These are phyloP conservation scores for Cariama cristata DNA, from an alignment of 2,113 vertebrate species.

Conservation along the genomic window DNA sequence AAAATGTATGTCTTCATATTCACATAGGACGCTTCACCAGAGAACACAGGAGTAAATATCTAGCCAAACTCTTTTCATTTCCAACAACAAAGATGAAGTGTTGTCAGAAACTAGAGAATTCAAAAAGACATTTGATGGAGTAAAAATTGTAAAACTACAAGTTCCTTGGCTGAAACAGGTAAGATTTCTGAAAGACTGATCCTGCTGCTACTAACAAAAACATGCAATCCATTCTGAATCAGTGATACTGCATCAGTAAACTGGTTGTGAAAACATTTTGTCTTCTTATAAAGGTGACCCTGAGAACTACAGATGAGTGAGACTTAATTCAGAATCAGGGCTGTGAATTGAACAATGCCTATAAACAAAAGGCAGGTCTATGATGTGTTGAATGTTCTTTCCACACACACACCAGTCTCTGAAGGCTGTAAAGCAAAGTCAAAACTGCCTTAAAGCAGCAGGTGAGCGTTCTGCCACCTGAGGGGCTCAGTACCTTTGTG, in stretches of 20 bases:
- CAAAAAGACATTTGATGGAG: background rate
- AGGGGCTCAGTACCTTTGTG: background rate
- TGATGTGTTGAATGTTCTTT: background rate
- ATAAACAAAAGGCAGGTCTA: background rate
- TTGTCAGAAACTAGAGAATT: background rate
- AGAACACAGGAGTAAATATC: background rate
- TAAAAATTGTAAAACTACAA: background rate
- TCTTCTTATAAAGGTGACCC: background rate
- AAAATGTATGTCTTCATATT: background rate
- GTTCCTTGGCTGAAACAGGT: background rate
- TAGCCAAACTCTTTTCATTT: background rate
- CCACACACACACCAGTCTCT: background rate
- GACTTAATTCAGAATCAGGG: background rate
- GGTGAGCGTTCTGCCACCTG: background rate
- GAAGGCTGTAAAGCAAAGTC: constrained; percentile 10
- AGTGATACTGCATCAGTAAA: background rate
- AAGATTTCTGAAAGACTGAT: background rate
- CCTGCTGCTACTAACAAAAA: background rate
- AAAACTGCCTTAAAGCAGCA: constrained; percentile 19
- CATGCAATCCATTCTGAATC: background rate
- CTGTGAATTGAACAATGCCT: background rate
- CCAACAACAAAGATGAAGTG: background rate
- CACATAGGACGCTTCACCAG: background rate
- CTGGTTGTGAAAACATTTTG: background rate
- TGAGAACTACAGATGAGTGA: background rate